Percentiles rank a stretch among this genome's conserved stretches.
Conservation (phyloP, 35 echinoderm and acorn worm genomes). For the Chiridota heheva region DNA sequence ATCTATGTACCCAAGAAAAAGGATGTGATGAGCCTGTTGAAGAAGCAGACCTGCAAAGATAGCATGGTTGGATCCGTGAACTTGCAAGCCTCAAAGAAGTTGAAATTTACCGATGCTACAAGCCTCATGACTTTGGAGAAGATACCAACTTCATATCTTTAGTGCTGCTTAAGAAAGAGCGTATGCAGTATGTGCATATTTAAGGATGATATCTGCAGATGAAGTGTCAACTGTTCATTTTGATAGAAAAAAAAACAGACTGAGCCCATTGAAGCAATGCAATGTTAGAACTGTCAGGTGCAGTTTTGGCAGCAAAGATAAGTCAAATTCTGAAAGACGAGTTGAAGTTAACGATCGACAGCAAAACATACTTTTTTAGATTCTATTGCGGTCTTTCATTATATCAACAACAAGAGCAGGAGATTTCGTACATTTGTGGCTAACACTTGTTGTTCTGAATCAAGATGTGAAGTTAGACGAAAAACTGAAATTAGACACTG, state of each 20-base stretch:
- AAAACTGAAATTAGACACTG: too few relatives aligned
- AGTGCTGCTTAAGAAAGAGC: constrained; percentile 34
- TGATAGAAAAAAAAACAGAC: too few relatives aligned
- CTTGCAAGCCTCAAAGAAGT: constrained; percentile 18
- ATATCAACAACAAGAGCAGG: constrained; percentile 36
- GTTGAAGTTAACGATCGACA: constrained; percentile 8
- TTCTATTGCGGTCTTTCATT: constrained; percentile 31
- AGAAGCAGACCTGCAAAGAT: neutral
- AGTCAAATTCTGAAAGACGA: constrained; percentile 9
- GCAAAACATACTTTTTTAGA: constrained; percentile 30
- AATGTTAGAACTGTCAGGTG: constrained; percentile 13
- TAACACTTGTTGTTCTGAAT: constrained; percentile 14
- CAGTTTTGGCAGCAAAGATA: neutral
- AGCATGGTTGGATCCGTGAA: constrained; percentile 3
- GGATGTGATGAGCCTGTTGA: constrained; percentile 31
- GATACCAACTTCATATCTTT: constrained; percentile 20
- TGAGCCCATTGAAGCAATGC: too few relatives aligned
- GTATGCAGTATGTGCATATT: constrained; percentile 22
- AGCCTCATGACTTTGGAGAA: neutral
- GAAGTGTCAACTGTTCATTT: too few relatives aligned
- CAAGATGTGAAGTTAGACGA: neutral
- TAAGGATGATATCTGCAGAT: neutral
- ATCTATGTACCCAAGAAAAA: neutral
- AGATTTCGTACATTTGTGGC: constrained; percentile 45
- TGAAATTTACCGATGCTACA: constrained; percentile 10